Conservation (phyloP, 2,113 vertebrate genomes). For the Perca fluviatilis region DNA sequence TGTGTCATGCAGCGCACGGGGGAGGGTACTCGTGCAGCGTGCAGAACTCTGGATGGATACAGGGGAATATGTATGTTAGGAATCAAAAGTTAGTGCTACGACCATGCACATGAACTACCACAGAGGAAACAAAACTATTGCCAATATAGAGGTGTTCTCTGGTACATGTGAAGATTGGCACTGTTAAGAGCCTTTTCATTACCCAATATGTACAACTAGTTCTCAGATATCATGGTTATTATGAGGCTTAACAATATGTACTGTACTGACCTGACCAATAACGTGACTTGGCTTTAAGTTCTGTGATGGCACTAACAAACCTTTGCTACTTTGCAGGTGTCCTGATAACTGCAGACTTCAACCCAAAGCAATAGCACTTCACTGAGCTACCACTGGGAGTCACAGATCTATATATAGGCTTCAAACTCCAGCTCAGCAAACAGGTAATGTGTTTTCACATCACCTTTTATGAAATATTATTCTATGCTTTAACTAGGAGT, state of each 20-base stretch:
- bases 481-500: background rate
- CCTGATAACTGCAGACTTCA: slow-evolving; percentile 67
- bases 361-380: slow-evolving; percentile 52
- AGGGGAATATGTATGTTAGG: slow-evolving; percentile 46
- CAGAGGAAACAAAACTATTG: slow-evolving; percentile 9
- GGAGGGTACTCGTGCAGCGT: slow-evolving; percentile 72
- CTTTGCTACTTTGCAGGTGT: slow-evolving; percentile 76
- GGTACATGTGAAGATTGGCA: background rate
- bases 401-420: slow-evolving; percentile 43
- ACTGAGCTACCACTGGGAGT: slow-evolving; percentile 47
- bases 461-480: slow-evolving; percentile 39
- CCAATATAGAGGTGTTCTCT: background rate
- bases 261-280: background rate
- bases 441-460: slow-evolving; percentile 66
- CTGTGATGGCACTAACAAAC: slow-evolving; percentile 12
- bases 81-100: slow-evolving; percentile 22
- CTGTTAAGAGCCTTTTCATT: slow-evolving; percentile 6
- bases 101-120: background rate
- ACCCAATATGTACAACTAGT: background rate
- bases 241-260: background rate
- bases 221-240: slow-evolving; percentile 12
- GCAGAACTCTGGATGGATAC: slow-evolving; percentile 69
- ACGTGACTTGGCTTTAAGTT: slow-evolving; percentile 7
- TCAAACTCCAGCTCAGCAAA: slow-evolving; percentile 56
- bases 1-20: slow-evolving; percentile 78